Evolutionary conservation across 1,140 invertebrate species (phyloP).

Genomic region (Ceratoteleas bidentatus): DNA sequence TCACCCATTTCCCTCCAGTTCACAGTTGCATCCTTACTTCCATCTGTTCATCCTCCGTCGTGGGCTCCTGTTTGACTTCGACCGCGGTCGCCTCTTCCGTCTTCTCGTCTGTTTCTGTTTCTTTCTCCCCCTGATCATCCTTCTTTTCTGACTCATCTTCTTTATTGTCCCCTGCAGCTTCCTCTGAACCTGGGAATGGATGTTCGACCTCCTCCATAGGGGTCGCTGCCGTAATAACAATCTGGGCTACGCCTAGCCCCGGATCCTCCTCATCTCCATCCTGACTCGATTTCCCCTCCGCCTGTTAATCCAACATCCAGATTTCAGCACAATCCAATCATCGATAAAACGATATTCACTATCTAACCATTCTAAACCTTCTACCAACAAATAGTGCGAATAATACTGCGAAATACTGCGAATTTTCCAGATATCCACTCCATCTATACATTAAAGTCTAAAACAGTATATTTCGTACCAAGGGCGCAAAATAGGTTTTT

Average conservation of each 20-base stretch:
- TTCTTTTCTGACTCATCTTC: constrained; percentile 59
- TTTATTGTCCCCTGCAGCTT: constrained; percentile 65
- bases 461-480: no score
- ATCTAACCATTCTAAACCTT: no score
- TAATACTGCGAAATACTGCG: no score
- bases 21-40: constrained; percentile 34
- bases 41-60: constrained; percentile 57
- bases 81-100: constrained; percentile 57
- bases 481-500: no score
- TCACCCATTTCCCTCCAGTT: neutral
- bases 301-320: constrained; percentile 14
- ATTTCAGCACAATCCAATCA: neutral
- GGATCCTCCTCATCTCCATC: constrained; percentile 71
- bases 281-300: constrained; percentile 68
- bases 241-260: constrained; percentile 90
- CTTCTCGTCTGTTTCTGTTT: constrained; percentile 57
- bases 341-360: no score
- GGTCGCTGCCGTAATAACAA: constrained; percentile 93
- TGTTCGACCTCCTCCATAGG: constrained; percentile 91
- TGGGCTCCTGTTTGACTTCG: constrained; percentile 54
- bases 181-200: constrained; percentile 82
- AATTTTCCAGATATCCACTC: no score
- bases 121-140: constrained; percentile 56
- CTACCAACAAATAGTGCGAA: no score
- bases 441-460: no score